phyloP scores from a whole-genome alignment of 2,113 vertebrate species.

The Corynorhinus townsendii region DNA sequence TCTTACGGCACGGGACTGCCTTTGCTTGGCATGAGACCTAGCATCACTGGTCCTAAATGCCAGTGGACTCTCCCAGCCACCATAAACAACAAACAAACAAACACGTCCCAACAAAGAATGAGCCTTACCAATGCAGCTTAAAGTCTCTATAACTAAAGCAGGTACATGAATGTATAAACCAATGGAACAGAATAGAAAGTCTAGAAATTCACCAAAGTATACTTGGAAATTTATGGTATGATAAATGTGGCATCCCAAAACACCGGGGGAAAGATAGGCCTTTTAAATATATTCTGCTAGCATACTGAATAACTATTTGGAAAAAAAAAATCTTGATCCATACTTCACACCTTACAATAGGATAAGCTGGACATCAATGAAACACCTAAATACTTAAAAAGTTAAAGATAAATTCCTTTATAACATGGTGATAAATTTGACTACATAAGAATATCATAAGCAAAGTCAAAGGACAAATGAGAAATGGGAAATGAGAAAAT shows the following conservation, averaged over 20 bases:
- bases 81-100: not conserved
- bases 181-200: not conserved
- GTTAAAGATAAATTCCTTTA: not conserved
- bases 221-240: not conserved
- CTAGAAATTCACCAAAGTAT: not conserved
- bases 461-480: not conserved
- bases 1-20: not conserved
- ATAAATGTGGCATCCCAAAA: not conserved
- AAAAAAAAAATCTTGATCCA: not conserved
- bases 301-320: not conserved
- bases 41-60: not conserved
- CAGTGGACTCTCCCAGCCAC: not conserved
- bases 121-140: not conserved
- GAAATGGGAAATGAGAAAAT: not conserved
- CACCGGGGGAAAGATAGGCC: not conserved
- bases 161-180: not conserved
- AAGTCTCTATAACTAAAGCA: not conserved
- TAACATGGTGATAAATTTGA: not conserved
- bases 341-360: not conserved
- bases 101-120: not conserved
- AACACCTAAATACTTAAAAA: not conserved
- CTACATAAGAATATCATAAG: not conserved
- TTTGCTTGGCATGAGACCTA: not conserved
- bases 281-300: not conserved
- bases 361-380: not conserved